Conservation (phyloP, 1,140 invertebrate species). For the Cherax quadricarinatus region DNA sequence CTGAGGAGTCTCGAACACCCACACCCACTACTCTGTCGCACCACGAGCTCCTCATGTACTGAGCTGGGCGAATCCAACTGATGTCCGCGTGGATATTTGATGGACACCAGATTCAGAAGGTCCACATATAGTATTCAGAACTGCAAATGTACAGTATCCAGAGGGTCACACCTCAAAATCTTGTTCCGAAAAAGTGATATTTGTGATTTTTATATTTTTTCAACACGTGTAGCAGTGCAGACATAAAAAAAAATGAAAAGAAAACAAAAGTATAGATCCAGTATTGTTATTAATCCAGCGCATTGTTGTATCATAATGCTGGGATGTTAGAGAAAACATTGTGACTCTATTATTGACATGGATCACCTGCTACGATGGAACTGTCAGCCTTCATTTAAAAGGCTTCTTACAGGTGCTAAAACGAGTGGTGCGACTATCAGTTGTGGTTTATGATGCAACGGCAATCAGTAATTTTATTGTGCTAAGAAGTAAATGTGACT, state of each 20-base stretch:
- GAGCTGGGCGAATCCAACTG: slow-evolving; percentile 5
- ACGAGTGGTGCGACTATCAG: slow-evolving; percentile 62
- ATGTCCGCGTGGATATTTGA: no score
- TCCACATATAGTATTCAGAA: slow-evolving; percentile 10
- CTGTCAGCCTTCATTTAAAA: slow-evolving; percentile 8
- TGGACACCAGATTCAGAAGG: background rate
- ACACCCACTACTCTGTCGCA: slow-evolving; percentile 60
- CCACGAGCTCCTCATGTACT: slow-evolving; percentile 64
- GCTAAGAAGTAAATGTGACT: slow-evolving; percentile 33
- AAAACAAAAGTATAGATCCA: slow-evolving; percentile 12
- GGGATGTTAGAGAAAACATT: slow-evolving; percentile 29
- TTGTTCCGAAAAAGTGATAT: background rate
- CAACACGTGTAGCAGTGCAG: background rate
- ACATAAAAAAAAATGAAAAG: background rate
- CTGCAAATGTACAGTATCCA: background rate
- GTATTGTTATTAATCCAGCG: slow-evolving; percentile 33
- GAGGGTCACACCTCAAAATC: background rate
- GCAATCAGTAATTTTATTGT: slow-evolving; percentile 65
- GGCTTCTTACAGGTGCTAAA: slow-evolving; percentile 67
- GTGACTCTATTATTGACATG: slow-evolving; percentile 47
- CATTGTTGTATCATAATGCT: slow-evolving; percentile 32
- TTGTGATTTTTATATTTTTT: background rate
- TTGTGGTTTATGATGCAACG: slow-evolving; percentile 57
- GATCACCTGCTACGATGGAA: slow-evolving; percentile 34
- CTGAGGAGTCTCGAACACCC: slow-evolving; percentile 62